Evolutionary conservation across 2,113 vertebrate species (phyloP).

Genomic region (Geococcyx californianus): DNA sequence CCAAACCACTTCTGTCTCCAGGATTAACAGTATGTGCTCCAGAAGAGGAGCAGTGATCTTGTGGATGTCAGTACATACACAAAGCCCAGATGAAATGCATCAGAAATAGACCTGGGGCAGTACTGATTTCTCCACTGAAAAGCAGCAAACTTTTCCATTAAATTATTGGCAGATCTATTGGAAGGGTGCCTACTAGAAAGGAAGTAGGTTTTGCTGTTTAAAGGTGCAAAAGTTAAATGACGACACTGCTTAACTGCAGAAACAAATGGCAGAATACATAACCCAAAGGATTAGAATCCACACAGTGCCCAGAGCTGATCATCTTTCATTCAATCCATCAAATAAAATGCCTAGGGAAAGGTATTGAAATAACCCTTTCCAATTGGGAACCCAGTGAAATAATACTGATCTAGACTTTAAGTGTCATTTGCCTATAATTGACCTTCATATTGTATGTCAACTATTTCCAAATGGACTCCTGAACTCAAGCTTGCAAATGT

Average conservation of each 20-base stretch:
- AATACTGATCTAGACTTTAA: neutral
- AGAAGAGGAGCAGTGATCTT: neutral
- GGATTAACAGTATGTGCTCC: neutral
- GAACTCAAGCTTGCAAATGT: neutral
- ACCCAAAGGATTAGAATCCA: neutral
- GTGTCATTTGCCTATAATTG: neutral
- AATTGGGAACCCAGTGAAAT: neutral
- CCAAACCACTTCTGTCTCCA: neutral
- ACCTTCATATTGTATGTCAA: neutral
- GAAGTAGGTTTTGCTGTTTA: neutral
- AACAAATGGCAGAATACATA: neutral
- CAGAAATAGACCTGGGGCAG: neutral
- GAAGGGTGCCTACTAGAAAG: neutral
- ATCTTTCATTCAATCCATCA: neutral
- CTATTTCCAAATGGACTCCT: neutral
- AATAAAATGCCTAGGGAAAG: neutral
- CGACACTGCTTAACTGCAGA: neutral
- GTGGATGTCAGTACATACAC: neutral
- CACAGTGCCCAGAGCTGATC: neutral
- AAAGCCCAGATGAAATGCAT: neutral
- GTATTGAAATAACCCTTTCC: neutral
- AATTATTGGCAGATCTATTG: neutral
- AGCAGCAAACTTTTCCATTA: neutral
- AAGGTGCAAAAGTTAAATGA: neutral
- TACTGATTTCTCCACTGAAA: neutral